phyloP scores from a whole-genome alignment of 1,140 invertebrate species.

The Drosophila leontia region DNA sequence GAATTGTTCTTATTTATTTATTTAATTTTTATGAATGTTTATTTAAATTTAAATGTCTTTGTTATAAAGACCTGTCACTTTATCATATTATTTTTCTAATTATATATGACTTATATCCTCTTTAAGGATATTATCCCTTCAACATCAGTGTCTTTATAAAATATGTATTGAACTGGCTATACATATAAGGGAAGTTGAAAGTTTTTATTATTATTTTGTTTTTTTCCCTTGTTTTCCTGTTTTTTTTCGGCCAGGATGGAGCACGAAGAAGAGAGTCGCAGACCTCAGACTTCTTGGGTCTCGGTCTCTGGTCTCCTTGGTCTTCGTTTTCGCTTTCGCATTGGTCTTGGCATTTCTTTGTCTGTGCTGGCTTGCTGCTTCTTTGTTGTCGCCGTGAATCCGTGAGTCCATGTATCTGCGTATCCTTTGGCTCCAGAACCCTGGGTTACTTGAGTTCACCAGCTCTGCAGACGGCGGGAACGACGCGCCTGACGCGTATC shows the following conservation, averaged over 20 bases:
- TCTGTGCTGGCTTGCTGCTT: slow-evolving; percentile 26
- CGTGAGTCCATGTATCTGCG: slow-evolving; percentile 30
- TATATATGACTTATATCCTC: background rate
- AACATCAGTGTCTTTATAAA: background rate
- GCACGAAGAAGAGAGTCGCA: slow-evolving; percentile 6
- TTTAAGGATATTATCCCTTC: background rate
- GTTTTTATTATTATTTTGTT: slow-evolving; percentile 8
- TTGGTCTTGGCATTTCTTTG: slow-evolving; percentile 50
- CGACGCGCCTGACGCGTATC: slow-evolving; percentile 27
- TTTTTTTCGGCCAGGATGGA: slow-evolving; percentile 25
- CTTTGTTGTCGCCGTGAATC: slow-evolving; percentile 46
- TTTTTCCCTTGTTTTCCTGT: slow-evolving; percentile 38
- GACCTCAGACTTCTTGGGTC: slow-evolving; percentile 36
- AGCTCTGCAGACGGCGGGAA: slow-evolving; percentile 28
- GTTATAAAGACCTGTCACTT: no score
- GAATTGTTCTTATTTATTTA: background rate
- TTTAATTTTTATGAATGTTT: no score
- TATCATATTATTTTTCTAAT: background rate
- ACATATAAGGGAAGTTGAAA: background rate
- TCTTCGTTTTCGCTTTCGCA: slow-evolving; percentile 34
- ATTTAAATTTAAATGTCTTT: no score
- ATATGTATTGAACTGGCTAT: background rate
- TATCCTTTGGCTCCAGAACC: slow-evolving; percentile 43
- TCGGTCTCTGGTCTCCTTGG: slow-evolving; percentile 3
- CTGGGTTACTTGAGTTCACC: slow-evolving; percentile 57